phyloP scores from a whole-genome alignment of 2,797 vertebrate species.

The Triplophysa bombifrons region DNA sequence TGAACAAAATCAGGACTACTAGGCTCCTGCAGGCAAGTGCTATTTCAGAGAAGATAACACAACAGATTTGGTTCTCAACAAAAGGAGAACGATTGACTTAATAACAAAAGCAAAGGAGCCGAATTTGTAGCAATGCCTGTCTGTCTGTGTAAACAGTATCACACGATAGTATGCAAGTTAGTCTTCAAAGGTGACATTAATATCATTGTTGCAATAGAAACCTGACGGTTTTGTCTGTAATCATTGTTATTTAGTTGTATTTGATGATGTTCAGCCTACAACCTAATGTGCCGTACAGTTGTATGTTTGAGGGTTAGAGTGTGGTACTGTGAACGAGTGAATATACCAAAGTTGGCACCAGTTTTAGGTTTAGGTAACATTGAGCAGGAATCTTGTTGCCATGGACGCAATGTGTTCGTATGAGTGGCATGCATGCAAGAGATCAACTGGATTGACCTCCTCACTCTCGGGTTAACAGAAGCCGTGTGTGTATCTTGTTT shows the following conservation, averaged over 20 bases:
- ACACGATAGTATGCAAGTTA: no score
- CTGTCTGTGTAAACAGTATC: no score
- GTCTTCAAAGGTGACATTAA: no score
- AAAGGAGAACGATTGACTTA: no score
- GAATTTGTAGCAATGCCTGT: no score
- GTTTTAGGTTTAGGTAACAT: slow-evolving; percentile 44
- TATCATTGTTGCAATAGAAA: no score
- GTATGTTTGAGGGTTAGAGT: background rate
- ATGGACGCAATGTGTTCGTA: slow-evolving; percentile 73
- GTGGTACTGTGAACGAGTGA: background rate
- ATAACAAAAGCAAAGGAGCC: no score
- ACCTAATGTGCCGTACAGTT: background rate
- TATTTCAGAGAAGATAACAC: slow-evolving; percentile 52
- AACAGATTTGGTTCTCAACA: background rate
- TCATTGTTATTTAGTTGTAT: no score
- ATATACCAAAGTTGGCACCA: slow-evolving; percentile 43
- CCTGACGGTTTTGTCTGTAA: no score
- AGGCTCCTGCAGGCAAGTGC: slow-evolving; percentile 66
- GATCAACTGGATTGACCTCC: slow-evolving; percentile 79
- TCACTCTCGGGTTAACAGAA: slow-evolving; percentile 81
- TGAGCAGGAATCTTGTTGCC: slow-evolving; percentile 71
- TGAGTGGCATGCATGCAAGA: slow-evolving; percentile 76
- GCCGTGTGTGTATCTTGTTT: slow-evolving; percentile 64
- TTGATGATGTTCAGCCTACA: no score
- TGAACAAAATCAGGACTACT: slow-evolving; percentile 72